These are phyloP conservation scores for Apotomis capreana DNA, from an alignment of 2,888 invertebrate species.

Conservation along the genomic window DNA sequence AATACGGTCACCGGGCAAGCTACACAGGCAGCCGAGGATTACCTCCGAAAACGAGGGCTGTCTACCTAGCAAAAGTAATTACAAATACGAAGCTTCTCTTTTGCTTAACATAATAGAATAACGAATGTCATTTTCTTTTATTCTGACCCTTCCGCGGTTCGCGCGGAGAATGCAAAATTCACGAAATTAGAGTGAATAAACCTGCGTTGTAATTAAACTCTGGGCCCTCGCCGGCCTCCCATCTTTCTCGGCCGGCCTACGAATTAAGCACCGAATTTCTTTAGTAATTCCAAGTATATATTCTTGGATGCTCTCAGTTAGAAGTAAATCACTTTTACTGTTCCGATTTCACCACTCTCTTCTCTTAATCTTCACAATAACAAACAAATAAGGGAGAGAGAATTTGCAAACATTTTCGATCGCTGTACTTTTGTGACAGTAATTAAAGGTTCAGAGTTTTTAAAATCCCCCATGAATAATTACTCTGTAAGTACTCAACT, in stretches of 20 bases:
- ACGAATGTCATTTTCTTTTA: conserved; percentile 83
- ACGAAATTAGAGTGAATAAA: conserved; percentile 82
- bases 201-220: conserved; percentile 81
- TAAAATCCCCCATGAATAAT: background rate
- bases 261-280: conserved; percentile 83
- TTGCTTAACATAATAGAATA: conserved; percentile 80
- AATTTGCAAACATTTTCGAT: conserved; percentile 13
- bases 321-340: conserved; percentile 82
- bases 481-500: too few species aligned
- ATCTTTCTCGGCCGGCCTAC: conserved; percentile 81
- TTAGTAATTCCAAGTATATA: conserved; percentile 81
- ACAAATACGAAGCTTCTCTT: conserved; percentile 69
- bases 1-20: conserved; percentile 30
- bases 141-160: conserved; percentile 82
- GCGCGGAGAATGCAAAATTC: conserved; percentile 81
- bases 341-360: conserved; percentile 73
- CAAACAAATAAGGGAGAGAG: conserved; percentile 31
- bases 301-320: conserved; percentile 75
- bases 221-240: conserved; percentile 71
- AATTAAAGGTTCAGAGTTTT: background rate
- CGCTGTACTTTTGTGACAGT: background rate
- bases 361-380: conserved; percentile 58
- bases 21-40: conserved; percentile 46
- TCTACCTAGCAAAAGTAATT: conserved; percentile 73
- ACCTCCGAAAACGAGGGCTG: conserved; percentile 57